Percentiles rank a stretch among this genome's conserved stretches.
Conservation (phyloP, 92 coral and sea anemone species). For the Hydrozoanthus gracilis region DNA sequence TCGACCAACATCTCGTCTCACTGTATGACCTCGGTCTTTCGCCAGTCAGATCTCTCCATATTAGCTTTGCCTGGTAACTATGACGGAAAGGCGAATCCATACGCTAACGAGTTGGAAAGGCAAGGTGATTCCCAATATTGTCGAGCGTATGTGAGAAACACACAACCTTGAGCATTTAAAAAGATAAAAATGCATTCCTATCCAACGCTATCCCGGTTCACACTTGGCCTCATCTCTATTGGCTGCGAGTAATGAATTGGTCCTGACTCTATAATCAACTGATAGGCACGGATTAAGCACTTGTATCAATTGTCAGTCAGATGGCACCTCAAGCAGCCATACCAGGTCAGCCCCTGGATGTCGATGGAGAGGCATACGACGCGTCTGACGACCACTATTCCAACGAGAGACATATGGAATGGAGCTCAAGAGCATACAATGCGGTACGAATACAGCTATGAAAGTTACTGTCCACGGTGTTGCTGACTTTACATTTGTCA, state of each 20-base stretch:
- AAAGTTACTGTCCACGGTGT: no score
- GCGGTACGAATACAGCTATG: no score
- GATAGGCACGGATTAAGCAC: slow-evolving; percentile 43
- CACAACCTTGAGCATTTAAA: slow-evolving; percentile 34
- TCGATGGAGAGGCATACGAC: no score
- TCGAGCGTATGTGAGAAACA: no score
- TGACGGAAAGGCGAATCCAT: slow-evolving; percentile 1
- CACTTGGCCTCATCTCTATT: neutral
- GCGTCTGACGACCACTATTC: no score
- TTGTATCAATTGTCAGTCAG: no score
- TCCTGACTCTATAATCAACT: slow-evolving; percentile 7
- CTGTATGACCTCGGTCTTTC: neutral
- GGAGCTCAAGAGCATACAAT: no score
- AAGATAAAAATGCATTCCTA: slow-evolving; percentile 38
- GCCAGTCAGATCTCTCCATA: slow-evolving; percentile 13
- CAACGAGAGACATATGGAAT: no score
- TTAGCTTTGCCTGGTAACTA: no score
- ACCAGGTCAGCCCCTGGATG: no score
- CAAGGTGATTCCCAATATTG: slow-evolving; percentile 16
- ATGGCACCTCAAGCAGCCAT: no score
- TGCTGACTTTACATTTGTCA: no score
- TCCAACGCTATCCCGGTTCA: slow-evolving; percentile 34
- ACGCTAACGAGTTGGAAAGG: slow-evolving; percentile 30
- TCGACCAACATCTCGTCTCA: slow-evolving; percentile 37
- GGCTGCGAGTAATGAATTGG: neutral